Conservation (phyloP, 2,113 vertebrate genomes). For the Plotosus lineatus region DNA sequence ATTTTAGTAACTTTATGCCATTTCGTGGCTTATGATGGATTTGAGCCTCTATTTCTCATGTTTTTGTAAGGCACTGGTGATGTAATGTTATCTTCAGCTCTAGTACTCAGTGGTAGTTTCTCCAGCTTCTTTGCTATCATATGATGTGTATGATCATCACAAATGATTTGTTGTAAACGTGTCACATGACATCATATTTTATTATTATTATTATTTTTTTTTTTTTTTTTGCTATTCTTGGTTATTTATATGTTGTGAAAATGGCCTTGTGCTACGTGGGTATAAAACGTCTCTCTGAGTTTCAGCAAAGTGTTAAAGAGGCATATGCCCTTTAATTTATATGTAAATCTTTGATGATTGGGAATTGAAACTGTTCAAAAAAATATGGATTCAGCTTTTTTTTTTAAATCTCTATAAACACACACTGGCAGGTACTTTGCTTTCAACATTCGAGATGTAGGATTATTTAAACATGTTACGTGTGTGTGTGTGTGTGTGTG, state of each 20-base stretch:
- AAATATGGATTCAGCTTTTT: not conserved
- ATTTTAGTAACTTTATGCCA: not conserved
- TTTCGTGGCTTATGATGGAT: not conserved
- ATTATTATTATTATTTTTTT: too few relatives aligned
- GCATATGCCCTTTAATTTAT: not conserved
- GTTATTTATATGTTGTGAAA: not conserved
- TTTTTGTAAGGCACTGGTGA: not conserved
- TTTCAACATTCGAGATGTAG: not conserved
- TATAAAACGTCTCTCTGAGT: not conserved
- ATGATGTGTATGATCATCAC: not conserved
- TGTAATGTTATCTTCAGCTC: not conserved
- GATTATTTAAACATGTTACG: slow-evolving; percentile 17
- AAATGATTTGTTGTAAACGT: not conserved
- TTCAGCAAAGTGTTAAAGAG: not conserved
- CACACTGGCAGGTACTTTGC: not conserved
- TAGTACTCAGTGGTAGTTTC: not conserved
- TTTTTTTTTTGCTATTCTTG: not conserved
- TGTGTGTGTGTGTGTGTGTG: not conserved
- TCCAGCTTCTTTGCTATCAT: not conserved
- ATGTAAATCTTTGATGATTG: not conserved
- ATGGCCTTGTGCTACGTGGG: not conserved
- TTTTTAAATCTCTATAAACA: not conserved
- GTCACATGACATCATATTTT: not conserved
- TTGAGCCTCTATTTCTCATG: not conserved
- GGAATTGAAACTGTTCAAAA: not conserved